Evolutionary conservation across 53 echinoderm and acorn worm species (phyloP).

Genomic region (Apostichopus leukothele): DNA sequence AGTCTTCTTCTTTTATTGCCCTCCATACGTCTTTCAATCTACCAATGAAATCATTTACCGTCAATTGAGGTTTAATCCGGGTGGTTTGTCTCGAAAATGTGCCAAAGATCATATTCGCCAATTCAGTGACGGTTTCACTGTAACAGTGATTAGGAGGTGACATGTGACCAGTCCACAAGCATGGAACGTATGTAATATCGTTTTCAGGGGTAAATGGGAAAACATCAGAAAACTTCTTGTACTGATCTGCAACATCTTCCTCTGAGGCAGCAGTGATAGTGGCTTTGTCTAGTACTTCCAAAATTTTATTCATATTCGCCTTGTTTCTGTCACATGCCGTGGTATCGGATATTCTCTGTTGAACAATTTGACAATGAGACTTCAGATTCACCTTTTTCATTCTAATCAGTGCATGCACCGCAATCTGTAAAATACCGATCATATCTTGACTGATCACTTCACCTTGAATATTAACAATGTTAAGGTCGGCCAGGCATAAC

Average conservation of each 20-base stretch:
- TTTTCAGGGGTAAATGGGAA: constrained; percentile 35
- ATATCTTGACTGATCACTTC: constrained; percentile 23
- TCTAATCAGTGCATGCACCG: constrained; percentile 41
- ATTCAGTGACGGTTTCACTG: constrained; percentile 14
- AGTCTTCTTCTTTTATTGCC: constrained; percentile 39
- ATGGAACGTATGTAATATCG: constrained; percentile 7
- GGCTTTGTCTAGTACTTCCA: constrained; percentile 20
- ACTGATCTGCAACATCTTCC: constrained; percentile 31
- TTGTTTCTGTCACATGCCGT: constrained; percentile 9
- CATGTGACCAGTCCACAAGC: constrained; percentile 27
- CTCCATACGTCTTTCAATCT: constrained; percentile 30
- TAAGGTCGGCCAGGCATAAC: constrained; percentile 21
- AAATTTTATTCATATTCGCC: constrained; percentile 16
- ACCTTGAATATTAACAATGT: constrained; percentile 16
- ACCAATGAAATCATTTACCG: background rate
- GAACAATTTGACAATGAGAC: constrained; percentile 41
- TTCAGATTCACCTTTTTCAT: constrained; percentile 24
- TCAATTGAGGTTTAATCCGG: constrained; percentile 23
- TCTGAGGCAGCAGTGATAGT: constrained; percentile 3
- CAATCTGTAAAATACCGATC: constrained; percentile 30
- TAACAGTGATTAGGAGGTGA: constrained; percentile 36
- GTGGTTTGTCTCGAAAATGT: background rate
- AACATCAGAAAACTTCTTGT: constrained; percentile 8
- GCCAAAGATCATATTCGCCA: background rate
- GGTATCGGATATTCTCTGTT: constrained; percentile 24